Evolutionary conservation across 1,140 invertebrate genomes (phyloP).

Genomic region (Hestina assimilis): DNA sequence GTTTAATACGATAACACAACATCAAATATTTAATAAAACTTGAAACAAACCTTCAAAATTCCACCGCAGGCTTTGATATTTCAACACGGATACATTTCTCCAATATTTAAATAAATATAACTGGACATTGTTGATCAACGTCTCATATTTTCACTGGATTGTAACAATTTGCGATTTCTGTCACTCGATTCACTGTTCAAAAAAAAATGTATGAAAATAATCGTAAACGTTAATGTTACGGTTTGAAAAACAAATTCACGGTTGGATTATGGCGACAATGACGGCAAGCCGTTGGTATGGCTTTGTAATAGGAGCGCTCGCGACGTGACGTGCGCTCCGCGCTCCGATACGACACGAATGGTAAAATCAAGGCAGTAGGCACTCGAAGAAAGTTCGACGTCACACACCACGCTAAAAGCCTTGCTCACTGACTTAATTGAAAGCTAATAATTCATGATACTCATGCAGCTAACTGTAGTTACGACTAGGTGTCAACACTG

Average conservation of each 20-base stretch:
- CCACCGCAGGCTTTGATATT: constrained; percentile 6
- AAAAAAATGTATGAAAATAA: constrained; percentile 25
- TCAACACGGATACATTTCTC: constrained; percentile 24
- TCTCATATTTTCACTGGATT: constrained; percentile 48
- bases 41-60: constrained; percentile 15
- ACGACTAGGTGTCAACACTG: constrained; percentile 31
- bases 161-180: constrained; percentile 19
- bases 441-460: constrained; percentile 54
- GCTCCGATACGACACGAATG: constrained; percentile 57
- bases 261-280: constrained; percentile 47
- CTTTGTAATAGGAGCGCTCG: constrained; percentile 18
- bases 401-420: constrained; percentile 58
- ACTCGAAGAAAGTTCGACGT: constrained; percentile 70
- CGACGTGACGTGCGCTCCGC: constrained; percentile 49
- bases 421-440: constrained; percentile 53
- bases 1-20: neutral
- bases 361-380: constrained; percentile 59
- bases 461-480: constrained; percentile 48
- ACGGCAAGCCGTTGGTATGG: constrained; percentile 31
- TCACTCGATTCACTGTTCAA: constrained; percentile 55
- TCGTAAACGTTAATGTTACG: constrained; percentile 39
- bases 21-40: neutral
- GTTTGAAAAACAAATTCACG: constrained; percentile 54
- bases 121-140: constrained; percentile 48
- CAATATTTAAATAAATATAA: constrained; percentile 34